Percentiles rank a stretch among this genome's conserved stretches.
Conservation (phyloP, 2,113 vertebrate species). For the Melanerpes aurifrons region DNA sequence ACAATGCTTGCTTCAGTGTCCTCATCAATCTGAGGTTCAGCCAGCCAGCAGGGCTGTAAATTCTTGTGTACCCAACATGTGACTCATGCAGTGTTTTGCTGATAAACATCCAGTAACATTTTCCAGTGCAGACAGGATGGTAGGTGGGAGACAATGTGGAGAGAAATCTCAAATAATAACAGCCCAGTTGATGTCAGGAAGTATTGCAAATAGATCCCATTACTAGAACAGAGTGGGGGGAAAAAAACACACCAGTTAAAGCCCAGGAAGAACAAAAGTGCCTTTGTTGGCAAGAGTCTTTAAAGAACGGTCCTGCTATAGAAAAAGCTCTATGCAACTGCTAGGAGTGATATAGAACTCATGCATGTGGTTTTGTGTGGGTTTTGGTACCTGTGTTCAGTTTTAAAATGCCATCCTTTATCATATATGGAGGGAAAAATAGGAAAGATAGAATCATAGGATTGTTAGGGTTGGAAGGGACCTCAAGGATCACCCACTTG, state of each 20-base stretch:
- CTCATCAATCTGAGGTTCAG: background rate
- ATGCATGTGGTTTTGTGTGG: background rate
- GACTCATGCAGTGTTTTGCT: background rate
- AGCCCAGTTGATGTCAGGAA: background rate
- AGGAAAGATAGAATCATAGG: background rate
- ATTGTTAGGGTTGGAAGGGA: too few relatives aligned
- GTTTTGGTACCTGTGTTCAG: background rate
- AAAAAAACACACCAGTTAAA: background rate
- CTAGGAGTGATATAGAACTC: background rate
- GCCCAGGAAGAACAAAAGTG: background rate
- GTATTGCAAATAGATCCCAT: background rate
- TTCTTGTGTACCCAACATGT: background rate
- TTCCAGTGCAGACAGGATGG: background rate
- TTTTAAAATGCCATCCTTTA: background rate
- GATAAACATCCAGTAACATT: background rate
- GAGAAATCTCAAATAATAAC: background rate
- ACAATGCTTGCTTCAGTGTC: background rate
- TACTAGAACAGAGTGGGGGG: background rate
- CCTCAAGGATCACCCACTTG: too few relatives aligned
- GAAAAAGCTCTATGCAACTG: background rate
- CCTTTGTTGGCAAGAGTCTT: background rate
- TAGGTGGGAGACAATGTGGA: background rate
- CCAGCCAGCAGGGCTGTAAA: background rate
- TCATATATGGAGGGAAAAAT: background rate
- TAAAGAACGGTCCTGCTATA: background rate